Conservation (phyloP, 2,113 vertebrate genomes). For the Neolamprologus caudopunctatus region DNA sequence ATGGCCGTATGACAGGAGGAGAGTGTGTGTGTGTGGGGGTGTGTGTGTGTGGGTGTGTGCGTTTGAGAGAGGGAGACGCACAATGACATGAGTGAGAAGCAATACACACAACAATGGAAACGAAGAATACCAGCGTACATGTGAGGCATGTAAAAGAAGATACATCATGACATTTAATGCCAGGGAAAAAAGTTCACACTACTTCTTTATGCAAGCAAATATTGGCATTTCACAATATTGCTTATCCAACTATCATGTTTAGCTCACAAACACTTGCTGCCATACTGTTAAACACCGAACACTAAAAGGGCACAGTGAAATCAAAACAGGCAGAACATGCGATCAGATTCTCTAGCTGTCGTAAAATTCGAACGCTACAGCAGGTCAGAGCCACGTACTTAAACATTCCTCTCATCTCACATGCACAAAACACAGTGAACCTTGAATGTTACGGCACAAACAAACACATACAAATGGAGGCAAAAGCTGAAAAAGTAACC, state of each 20-base stretch:
- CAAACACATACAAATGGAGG: conserved; percentile 16
- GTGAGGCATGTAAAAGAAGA: conserved; percentile 73
- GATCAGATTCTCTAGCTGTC: background rate
- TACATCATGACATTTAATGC: conserved; percentile 70
- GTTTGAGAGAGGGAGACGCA: conserved; percentile 20
- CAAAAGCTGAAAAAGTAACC: conserved; percentile 19
- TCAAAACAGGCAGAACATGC: conserved; percentile 48
- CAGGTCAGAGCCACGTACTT: conserved; percentile 17
- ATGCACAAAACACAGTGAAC: conserved; percentile 19
- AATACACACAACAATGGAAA: conserved; percentile 63
- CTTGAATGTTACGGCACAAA: conserved; percentile 4
- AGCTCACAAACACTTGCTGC: conserved; percentile 48
- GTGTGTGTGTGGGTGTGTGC: background rate
- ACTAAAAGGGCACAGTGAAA: conserved; percentile 12
- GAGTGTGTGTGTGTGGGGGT: background rate
- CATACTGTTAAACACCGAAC: conserved; percentile 38
- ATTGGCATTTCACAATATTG: conserved; percentile 70
- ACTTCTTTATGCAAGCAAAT: conserved; percentile 63
- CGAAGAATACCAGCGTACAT: conserved; percentile 69
- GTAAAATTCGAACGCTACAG: background rate
- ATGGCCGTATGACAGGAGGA: conserved; percentile 40
- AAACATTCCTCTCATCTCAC: conserved; percentile 29
- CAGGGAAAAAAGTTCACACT: conserved; percentile 58
- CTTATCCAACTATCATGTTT: conserved; percentile 46
- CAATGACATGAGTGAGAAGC: conserved; percentile 56